Conservation (phyloP, 23 tunicate genomes). For the Clavelina lepadiformis region DNA sequence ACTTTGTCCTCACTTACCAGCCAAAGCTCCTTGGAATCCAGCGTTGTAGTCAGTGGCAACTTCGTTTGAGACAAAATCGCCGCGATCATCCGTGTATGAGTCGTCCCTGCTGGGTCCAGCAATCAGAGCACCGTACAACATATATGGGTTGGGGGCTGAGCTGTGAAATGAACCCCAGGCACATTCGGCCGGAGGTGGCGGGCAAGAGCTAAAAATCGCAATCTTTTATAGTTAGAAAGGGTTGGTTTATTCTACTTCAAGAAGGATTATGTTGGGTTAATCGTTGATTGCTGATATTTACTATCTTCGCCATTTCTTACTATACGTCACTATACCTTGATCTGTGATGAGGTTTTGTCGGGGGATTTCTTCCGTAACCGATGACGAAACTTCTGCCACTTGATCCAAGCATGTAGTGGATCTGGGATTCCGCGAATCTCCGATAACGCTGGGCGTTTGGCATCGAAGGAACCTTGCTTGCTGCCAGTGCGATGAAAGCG, state of each 20-base stretch:
- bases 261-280: too few species aligned
- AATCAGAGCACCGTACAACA: slow-evolving; percentile 79
- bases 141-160: slow-evolving; percentile 37
- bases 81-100: slow-evolving; percentile 51
- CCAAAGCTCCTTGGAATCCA: slow-evolving; percentile 83
- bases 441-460: slow-evolving; percentile 17
- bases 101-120: slow-evolving; percentile 69
- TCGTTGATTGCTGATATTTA: too few species aligned
- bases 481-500: slow-evolving; percentile 44
- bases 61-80: slow-evolving; percentile 74
- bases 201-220: slow-evolving; percentile 55
- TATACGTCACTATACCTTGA: slow-evolving; percentile 23
- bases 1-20: too few species aligned
- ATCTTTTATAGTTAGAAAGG: too few species aligned
- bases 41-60: slow-evolving; percentile 93
- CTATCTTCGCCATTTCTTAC: too few species aligned
- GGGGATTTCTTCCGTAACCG: slow-evolving; percentile 67
- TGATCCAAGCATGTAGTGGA: slow-evolving; percentile 40
- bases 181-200: slow-evolving; percentile 65
- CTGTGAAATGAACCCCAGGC: slow-evolving; percentile 65
- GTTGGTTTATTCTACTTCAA: too few species aligned
- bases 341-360: slow-evolving; percentile 69
- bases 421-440: slow-evolving; percentile 39
- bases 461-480: slow-evolving; percentile 32
- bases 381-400: slow-evolving; percentile 47